Conservation (phyloP, 2,888 invertebrate species). For the Parnassius smintheus region DNA sequence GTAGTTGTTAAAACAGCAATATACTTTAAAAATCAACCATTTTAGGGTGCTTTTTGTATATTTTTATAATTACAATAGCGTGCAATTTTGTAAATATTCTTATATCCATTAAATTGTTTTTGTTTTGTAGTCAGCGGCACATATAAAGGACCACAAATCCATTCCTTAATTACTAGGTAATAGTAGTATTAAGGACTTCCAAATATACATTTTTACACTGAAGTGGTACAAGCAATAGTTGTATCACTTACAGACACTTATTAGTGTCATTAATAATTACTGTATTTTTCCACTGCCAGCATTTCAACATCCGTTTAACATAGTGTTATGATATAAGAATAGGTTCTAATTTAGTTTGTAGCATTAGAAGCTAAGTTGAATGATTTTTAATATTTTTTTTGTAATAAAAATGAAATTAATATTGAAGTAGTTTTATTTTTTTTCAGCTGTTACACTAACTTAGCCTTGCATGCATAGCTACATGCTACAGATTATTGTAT, state of each 20-base stretch:
- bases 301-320: constrained; percentile 73
- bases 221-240: constrained; percentile 22
- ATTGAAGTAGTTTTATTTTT: constrained; percentile 18
- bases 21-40: constrained; percentile 53
- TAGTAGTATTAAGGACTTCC: constrained; percentile 11
- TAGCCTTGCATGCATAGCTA: no score
- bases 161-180: constrained; percentile 18
- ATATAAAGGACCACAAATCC: constrained; percentile 16
- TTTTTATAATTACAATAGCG: constrained; percentile 41
- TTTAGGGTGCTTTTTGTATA: constrained; percentile 37
- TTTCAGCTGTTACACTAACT: background rate
- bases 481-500: no score
- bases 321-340: constrained; percentile 51
- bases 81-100: constrained; percentile 63
- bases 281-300: constrained; percentile 82
- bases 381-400: constrained; percentile 80
- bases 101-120: constrained; percentile 1
- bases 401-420: constrained; percentile 65
- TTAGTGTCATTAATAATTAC: constrained; percentile 42
- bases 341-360: constrained; percentile 52
- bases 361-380: constrained; percentile 64
- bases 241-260: constrained; percentile 29
- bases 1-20: constrained; percentile 20
- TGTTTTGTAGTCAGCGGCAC: constrained; percentile 14
- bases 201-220: constrained; percentile 1